A percentile compares a stretch with the other conserved stretches of the same genome.
phyloP scores from a whole-genome alignment of 1,140 invertebrate species.

The Neuroterus valhalla region DNA sequence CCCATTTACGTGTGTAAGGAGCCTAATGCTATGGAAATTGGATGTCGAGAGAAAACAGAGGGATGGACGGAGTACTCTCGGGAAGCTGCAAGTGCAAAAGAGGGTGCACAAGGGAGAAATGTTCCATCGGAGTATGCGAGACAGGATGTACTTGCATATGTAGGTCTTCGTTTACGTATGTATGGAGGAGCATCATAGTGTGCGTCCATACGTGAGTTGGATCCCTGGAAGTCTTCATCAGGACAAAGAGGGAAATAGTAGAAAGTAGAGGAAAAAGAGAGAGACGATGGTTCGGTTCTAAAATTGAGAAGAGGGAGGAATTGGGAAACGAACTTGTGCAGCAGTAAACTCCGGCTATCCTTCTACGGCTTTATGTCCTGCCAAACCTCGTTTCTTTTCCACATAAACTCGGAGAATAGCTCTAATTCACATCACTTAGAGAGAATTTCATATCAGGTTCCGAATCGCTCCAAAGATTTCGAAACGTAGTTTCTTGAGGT shows the following conservation, averaged over 20 bases:
- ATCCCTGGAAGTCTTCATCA: not conserved
- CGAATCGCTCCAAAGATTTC: too few relatives aligned
- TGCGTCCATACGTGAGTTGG: not conserved
- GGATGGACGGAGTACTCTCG: conserved; percentile 51
- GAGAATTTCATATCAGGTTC: too few relatives aligned
- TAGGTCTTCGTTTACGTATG: not conserved
- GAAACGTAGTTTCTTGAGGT: too few relatives aligned
- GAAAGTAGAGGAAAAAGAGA: conserved; percentile 33
- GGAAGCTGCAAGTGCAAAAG: conserved; percentile 44
- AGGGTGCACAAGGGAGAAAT: conserved; percentile 24
- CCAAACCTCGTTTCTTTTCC: not conserved
- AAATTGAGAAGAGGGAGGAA: conserved; percentile 39
- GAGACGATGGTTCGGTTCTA: conserved; percentile 1
- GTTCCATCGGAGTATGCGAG: not conserved
- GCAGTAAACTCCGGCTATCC: conserved; percentile 21
- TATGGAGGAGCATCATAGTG: not conserved
- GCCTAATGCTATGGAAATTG: conserved; percentile 73
- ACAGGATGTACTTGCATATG: conserved; percentile 2
- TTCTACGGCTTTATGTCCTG: not conserved
- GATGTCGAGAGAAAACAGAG: conserved; percentile 68
- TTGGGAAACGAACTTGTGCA: not conserved
- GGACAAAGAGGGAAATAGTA: conserved; percentile 41
- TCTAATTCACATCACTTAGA: not conserved
- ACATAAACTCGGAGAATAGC: not conserved
- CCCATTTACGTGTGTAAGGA: conserved; percentile 57